Base-by-base conservation (phyloP, 2,797 vertebrate genomes). In the Halcyon badia region DNA sequence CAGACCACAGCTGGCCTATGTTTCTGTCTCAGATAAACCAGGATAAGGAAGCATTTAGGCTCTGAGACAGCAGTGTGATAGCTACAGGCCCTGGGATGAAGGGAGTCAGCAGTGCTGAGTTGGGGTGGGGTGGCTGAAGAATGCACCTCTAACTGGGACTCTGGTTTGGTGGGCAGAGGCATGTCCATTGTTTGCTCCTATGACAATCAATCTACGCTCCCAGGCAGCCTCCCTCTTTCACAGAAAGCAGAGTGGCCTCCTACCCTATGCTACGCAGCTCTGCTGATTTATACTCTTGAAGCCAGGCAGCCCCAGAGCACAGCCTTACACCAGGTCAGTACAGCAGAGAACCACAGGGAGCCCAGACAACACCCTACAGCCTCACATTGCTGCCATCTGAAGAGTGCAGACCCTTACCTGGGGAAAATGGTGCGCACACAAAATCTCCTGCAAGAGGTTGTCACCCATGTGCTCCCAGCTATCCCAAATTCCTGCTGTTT, bases 241-340 rank as follows among this genome's bases (percentile, higher is more conserved):
- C 35, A 48, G 37, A 81, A 79, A 75, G 41, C 28, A 90, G 46
- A 19, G 42, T 51, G 66, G 22, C 13, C 37, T 84, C 61, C 37
- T 75, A 31, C 10, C 20, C 41, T 1, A 0, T 20, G 25, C 57
- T 33, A 30, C 4, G 0, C 11, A 37, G 61, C 20, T 54, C 48
- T 82, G 52, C 30, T 52, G 16, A 57, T 79, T 79, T 68, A 44
- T 42, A 14, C 7, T 18, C 42, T 61, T 0, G 2, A 54, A 89
- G 41, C 30, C 39, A 30, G 28, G 54, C 49, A 82, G 48, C 33
- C 18, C 21, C 0, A 0, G 31, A 31, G 46, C 46, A 24, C 77
- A 85, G 31, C 26, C 4, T 1, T 11, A 21, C 2, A 15, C 58
- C 33, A 18, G 1, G 2, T 69, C 62, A 17, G 44, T 44, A 37